Conservation (phyloP, 2,113 vertebrate genomes). For the Odontesthes bonariensis region DNA sequence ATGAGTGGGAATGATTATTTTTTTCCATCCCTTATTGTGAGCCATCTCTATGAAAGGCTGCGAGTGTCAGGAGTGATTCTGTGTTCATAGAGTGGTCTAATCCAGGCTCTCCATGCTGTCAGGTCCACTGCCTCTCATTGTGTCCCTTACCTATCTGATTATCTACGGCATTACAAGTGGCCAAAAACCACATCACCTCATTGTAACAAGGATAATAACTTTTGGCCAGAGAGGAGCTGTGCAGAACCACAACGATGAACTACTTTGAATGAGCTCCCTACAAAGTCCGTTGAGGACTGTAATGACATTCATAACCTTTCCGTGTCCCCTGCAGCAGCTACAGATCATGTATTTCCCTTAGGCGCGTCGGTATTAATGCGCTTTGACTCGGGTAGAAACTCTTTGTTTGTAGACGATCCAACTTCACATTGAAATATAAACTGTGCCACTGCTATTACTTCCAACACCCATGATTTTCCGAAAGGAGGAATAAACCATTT, state of each 20-base stretch:
- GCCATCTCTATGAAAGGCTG: slow-evolving; percentile 66
- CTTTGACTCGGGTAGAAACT: slow-evolving; percentile 4
- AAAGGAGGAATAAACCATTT: neutral
- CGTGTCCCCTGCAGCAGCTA: slow-evolving; percentile 40
- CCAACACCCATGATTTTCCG: neutral
- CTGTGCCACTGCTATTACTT: neutral
- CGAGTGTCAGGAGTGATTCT: slow-evolving; percentile 66
- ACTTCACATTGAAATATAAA: slow-evolving; percentile 3
- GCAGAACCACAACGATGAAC: slow-evolving; percentile 55
- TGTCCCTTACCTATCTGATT: slow-evolving; percentile 66
- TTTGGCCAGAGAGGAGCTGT: slow-evolving; percentile 52
- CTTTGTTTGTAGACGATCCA: neutral
- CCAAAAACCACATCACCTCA: slow-evolving; percentile 50
- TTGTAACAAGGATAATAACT: slow-evolving; percentile 53
- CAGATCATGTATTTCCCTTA: slow-evolving; percentile 53
- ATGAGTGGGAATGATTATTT: slow-evolving; percentile 67
- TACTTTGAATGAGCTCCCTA: slow-evolving; percentile 59
- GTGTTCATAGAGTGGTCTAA: slow-evolving; percentile 74
- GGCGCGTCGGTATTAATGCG: slow-evolving; percentile 15
- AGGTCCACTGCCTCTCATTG: slow-evolving; percentile 69
- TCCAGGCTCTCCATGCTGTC: slow-evolving; percentile 64
- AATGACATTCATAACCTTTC: slow-evolving; percentile 78
- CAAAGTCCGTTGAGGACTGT: slow-evolving; percentile 59
- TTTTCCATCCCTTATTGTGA: slow-evolving; percentile 56
- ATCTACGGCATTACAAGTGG: slow-evolving; percentile 66